Evolutionary conservation across 1,140 invertebrate species (phyloP).

Genomic region (Teleopsis dalmanni): DNA sequence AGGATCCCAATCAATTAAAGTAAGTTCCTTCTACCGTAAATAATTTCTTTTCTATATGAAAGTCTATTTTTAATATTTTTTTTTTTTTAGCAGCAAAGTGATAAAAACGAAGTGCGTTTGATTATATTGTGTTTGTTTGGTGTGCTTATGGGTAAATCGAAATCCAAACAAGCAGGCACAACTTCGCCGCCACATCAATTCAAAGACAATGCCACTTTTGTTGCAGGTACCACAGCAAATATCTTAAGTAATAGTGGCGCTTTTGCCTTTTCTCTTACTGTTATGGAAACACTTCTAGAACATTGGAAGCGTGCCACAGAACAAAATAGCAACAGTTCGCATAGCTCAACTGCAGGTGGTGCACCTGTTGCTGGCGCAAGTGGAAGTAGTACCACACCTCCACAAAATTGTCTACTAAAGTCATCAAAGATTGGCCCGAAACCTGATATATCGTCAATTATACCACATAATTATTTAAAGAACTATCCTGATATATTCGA

Average conservation of each 20-base stretch:
- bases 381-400: slow-evolving; percentile 10
- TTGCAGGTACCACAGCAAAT: slow-evolving; percentile 67
- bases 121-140: slow-evolving; percentile 73
- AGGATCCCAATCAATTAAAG: slow-evolving; percentile 32
- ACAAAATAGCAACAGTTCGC: slow-evolving; percentile 34
- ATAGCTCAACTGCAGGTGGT: neutral
- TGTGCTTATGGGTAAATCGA: slow-evolving; percentile 43
- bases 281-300: slow-evolving; percentile 70
- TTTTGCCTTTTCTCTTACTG: slow-evolving; percentile 72
- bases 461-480: slow-evolving; percentile 87
- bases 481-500: slow-evolving; percentile 90
- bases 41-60: neutral
- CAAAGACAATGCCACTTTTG: slow-evolving; percentile 58
- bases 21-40: slow-evolving; percentile 10
- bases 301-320: slow-evolving; percentile 63
- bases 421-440: slow-evolving; percentile 70
- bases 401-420: slow-evolving; percentile 59
- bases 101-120: slow-evolving; percentile 73
- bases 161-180: slow-evolving; percentile 37
- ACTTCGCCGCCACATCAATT: slow-evolving; percentile 49
- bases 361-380: neutral
- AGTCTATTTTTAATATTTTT: neutral
- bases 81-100: slow-evolving; percentile 46
- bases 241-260: slow-evolving; percentile 70
- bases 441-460: slow-evolving; percentile 93